Evolutionary conservation across 92 coral and sea anemone species (phyloP).

Genomic region (Palythoa grandiflora): DNA sequence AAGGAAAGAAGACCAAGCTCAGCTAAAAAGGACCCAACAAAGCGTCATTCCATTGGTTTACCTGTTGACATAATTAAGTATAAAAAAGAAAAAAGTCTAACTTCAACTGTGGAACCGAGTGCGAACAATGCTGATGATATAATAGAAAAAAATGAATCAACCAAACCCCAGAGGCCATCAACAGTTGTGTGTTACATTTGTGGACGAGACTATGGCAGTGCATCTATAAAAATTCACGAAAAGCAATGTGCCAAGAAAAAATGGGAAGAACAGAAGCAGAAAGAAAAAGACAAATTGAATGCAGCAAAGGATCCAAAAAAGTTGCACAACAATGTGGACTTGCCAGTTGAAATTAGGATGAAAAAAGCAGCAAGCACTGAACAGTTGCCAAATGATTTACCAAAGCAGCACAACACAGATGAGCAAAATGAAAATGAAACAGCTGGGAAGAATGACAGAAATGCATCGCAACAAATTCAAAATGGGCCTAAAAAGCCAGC

Average conservation of each 20-base stretch:
- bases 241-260: slow-evolving; percentile 90
- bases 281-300: slow-evolving; percentile 56
- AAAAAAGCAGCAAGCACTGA: slow-evolving; percentile 58
- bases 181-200: slow-evolving; percentile 90
- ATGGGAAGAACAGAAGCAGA: slow-evolving; percentile 64
- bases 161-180: slow-evolving; percentile 52
- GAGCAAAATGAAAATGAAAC: slow-evolving; percentile 8
- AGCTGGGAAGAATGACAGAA: not conserved
- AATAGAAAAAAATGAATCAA: not conserved
- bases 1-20: slow-evolving; percentile 53
- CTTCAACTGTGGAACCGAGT: not conserved
- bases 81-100: slow-evolving; percentile 34
- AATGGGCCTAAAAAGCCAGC: slow-evolving; percentile 73
- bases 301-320: slow-evolving; percentile 39
- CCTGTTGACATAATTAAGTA: slow-evolving; percentile 68
- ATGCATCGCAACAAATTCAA: not conserved
- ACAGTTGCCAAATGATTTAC: not conserved
- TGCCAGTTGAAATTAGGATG: slow-evolving; percentile 79
- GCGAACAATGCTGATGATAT: not conserved
- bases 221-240: slow-evolving; percentile 92
- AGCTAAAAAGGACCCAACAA: slow-evolving; percentile 32
- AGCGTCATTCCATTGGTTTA: slow-evolving; percentile 68
- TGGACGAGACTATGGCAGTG: slow-evolving; percentile 91
- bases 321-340: slow-evolving; percentile 52
- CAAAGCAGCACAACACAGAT: not conserved